Evolutionary conservation across 2,113 vertebrate species (phyloP), one percentile per base, ranked within the genome.

Genomic region (Callocephalon fimbriatum): DNA sequence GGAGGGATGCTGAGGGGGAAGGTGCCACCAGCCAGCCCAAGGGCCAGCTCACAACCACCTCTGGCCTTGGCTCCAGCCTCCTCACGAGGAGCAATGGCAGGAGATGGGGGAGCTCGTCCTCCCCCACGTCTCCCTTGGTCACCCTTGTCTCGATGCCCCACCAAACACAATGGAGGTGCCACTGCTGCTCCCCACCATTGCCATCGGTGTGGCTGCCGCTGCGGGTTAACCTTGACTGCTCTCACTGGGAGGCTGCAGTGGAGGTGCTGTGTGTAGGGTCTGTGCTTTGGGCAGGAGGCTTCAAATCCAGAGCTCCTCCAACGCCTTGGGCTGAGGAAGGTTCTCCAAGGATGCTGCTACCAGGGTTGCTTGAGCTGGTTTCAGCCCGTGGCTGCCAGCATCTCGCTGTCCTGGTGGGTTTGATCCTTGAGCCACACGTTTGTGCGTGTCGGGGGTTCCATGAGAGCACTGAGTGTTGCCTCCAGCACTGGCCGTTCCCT

Each of bases 281-380:
- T 12, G 15, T 0, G 1, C 37, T 54, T 63, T 26, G 62, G 62
- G 56, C 61, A 45, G 18, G 75, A 62, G 56, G 45, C 26, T 44
- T 32, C 48, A 3, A 0, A 20, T n/a, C 16, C 56, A 21, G 35
- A 66, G 47, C 59, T 77, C 9, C n/a, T 3, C 37, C 35, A 2
- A 2, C 5, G 2, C 62, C 27, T 40, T 7, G 11, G 54, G 51
- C 54, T 62, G 11, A 74, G 70, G 26, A 71, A 42, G 4, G 7
- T 45, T 27, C 27, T 79, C 42, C 26, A 5, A 32, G 26, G 86
- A 16, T 42, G 59, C 75, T 42, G 79, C 67, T 23, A 14, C 51
- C n/a, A 17, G 18, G n/a, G 20, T 78, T 1, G 7, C 0, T 0
- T 56, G 71, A 72, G 38, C 56, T 0, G 2, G 15, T 84, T 77